These are phyloP conservation scores for Otolemur crassicaudatus DNA, from an alignment of 2,797 vertebrate genomes.

Conservation along the genomic window DNA sequence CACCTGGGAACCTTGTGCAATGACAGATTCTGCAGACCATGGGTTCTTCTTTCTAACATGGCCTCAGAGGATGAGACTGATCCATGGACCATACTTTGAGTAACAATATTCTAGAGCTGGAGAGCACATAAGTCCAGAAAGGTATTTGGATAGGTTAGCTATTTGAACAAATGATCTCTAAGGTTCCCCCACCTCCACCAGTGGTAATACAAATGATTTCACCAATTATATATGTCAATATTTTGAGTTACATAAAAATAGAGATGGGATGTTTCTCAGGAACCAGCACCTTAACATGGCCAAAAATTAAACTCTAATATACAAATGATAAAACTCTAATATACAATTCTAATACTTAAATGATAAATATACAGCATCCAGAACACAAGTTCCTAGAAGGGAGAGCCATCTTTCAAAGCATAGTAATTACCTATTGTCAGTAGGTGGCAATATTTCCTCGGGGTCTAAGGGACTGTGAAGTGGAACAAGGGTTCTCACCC, in stretches of 20 bases:
- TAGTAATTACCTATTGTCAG: conserved; percentile 1
- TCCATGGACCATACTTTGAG: neutral
- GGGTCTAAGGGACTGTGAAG: neutral
- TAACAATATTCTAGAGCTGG: neutral
- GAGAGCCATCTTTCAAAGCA: neutral
- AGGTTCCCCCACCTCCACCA: neutral
- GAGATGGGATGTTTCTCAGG: neutral
- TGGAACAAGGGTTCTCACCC: neutral
- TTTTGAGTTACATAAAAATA: neutral
- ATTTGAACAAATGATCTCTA: neutral
- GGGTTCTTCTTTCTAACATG: neutral
- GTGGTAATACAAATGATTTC: neutral
- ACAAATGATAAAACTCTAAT: neutral
- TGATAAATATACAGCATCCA: neutral
- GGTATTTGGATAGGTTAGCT: neutral
- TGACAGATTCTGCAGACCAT: neutral
- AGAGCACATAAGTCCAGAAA: rapidly evolving
- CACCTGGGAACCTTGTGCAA: neutral
- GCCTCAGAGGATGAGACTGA: neutral
- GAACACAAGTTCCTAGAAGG: neutral
- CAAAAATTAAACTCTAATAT: neutral
- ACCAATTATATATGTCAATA: neutral
- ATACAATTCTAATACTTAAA: neutral
- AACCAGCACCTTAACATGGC: neutral
- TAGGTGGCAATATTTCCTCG: conserved; percentile 57